phyloP scores from a whole-genome alignment of 1,140 invertebrate species.

The Achroia grisella region DNA sequence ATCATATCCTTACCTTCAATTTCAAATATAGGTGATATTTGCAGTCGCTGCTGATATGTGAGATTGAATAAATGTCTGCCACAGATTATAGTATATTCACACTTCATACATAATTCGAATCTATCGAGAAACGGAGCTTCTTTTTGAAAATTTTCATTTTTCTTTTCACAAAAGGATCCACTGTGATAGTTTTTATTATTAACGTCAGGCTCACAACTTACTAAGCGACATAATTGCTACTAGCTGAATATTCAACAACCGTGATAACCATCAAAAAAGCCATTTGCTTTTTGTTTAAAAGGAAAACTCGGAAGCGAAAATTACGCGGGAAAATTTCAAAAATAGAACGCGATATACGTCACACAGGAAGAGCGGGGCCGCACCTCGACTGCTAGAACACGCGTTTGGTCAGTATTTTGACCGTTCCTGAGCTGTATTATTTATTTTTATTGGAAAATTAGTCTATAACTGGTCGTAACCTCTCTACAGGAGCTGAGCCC shows the following conservation, averaged over 20 bases:
- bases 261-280: slow-evolving; percentile 21
- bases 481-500: slow-evolving; percentile 37
- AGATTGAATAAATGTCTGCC: slow-evolving; percentile 17
- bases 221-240: slow-evolving; percentile 3
- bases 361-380: slow-evolving; percentile 17
- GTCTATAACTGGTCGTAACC: slow-evolving; percentile 48
- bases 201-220: neutral
- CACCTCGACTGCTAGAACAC: neutral
- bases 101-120: slow-evolving; percentile 29
- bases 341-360: slow-evolving; percentile 33
- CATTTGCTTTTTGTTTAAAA: slow-evolving; percentile 27
- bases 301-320: slow-evolving; percentile 31
- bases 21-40: no score
- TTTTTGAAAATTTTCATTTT: slow-evolving; percentile 70
- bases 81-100: slow-evolving; percentile 12
- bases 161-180: slow-evolving; percentile 66
- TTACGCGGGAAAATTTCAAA: slow-evolving; percentile 44
- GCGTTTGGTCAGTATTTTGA: slow-evolving; percentile 34
- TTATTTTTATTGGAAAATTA: slow-evolving; percentile 69
- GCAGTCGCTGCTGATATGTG: slow-evolving; percentile 43
- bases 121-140: slow-evolving; percentile 66
- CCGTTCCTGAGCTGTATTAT: slow-evolving; percentile 41
- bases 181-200: slow-evolving; percentile 24
- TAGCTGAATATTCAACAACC: slow-evolving; percentile 10
- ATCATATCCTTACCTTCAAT: no score